Evolutionary conservation across 23 tunicate genomes (phyloP).

Genomic region (Phallusia fumigata): DNA sequence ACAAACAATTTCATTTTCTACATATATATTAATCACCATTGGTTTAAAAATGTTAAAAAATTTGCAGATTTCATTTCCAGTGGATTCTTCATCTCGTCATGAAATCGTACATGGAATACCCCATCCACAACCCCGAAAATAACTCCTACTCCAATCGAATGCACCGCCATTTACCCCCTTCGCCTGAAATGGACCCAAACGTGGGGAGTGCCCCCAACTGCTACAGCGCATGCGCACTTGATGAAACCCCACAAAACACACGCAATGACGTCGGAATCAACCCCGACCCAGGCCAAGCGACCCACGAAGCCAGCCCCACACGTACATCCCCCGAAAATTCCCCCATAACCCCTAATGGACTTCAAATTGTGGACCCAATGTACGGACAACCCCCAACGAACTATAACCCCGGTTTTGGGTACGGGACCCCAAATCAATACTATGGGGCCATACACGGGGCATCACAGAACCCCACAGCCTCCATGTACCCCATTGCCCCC

Average conservation of each 20-base stretch:
- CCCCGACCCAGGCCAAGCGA: not conserved
- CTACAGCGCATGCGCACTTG: constrained; percentile 17
- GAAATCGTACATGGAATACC: constrained; percentile 91
- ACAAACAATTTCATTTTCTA: not conserved
- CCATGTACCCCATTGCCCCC: constrained; percentile 37
- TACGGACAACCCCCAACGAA: not conserved
- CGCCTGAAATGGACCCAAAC: not conserved
- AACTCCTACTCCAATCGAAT: constrained; percentile 55
- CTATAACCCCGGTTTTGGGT: constrained; percentile 16
- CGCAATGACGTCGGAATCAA: constrained; percentile 8
- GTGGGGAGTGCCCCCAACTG: not conserved
- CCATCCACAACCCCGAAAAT: constrained; percentile 46
- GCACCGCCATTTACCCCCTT: constrained; percentile 21
- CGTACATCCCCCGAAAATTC: constrained; percentile 38
- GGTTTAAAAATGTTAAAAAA: not conserved
- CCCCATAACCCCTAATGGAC: constrained; percentile 19
- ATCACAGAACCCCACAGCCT: not conserved
- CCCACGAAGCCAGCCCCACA: constrained; percentile 27
- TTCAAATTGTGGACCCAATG: constrained; percentile 6
- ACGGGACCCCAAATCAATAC: constrained; percentile 34
- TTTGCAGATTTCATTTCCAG: not conserved
- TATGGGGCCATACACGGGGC: constrained; percentile 21
- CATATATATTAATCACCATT: not conserved
- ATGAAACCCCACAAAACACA: not conserved
- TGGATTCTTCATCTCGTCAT: not conserved